Evolutionary conservation across 1,140 invertebrate species (phyloP).

Genomic region (Cydia strobilella): DNA sequence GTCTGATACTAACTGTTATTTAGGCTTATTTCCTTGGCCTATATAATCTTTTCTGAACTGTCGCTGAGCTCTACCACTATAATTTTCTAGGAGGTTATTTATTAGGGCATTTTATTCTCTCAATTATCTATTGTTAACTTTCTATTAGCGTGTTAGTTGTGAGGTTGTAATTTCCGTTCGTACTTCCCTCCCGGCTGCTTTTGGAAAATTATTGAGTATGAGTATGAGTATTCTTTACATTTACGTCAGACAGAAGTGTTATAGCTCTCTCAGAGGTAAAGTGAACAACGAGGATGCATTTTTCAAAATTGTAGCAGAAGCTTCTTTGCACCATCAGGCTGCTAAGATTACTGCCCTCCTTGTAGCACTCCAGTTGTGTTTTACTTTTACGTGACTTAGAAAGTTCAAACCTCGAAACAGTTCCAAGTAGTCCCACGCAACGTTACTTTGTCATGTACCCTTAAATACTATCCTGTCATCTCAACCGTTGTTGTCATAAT

Average conservation of each 20-base stretch:
- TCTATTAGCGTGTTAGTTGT: too few species aligned
- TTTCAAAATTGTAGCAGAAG: too few species aligned
- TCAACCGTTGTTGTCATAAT: slow-evolving; percentile 10
- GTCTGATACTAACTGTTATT: not conserved
- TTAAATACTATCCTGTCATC: slow-evolving; percentile 11
- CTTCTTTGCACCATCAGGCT: too few species aligned
- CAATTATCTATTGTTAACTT: not conserved
- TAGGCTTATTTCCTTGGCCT: slow-evolving; percentile 17
- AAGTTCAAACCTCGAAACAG: not conserved
- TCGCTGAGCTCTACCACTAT: not conserved
- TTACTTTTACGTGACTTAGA: not conserved
- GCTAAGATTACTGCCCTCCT: too few species aligned
- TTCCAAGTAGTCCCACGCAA: not conserved
- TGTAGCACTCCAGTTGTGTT: too few species aligned
- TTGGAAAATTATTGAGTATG: too few species aligned
- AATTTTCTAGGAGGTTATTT: not conserved
- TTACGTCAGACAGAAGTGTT: too few species aligned
- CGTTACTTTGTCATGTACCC: not conserved
- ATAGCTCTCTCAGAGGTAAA: too few species aligned
- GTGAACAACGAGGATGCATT: too few species aligned
- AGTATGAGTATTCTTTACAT: too few species aligned
- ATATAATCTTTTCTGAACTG: slow-evolving; percentile 1
- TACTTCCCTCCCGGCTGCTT: too few species aligned
- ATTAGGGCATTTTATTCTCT: not conserved
- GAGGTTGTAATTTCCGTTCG: too few species aligned